Percentiles rank a stretch among this genome's conserved stretches.
Evolutionary conservation across 2,888 invertebrate genomes (phyloP).

Genomic region (Lydus trimaculatus): DNA sequence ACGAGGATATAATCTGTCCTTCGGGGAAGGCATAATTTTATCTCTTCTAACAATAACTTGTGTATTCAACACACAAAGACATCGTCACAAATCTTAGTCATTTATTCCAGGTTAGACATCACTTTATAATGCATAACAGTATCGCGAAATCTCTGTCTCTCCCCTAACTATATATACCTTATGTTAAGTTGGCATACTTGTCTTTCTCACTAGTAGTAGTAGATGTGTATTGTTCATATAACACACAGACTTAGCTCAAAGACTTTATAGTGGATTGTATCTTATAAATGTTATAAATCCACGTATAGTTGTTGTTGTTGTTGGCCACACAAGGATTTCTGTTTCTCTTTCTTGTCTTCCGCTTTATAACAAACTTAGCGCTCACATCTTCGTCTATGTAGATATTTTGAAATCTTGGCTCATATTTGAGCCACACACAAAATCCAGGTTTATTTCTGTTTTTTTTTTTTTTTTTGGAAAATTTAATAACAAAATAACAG

Average conservation of each 20-base stretch:
- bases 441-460: constrained; percentile 9
- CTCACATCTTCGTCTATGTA: constrained; percentile 50
- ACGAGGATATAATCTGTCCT: constrained; percentile 36
- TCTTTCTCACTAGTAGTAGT: constrained; percentile 41
- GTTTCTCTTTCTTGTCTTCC: constrained; percentile 52
- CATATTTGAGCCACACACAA: constrained; percentile 54
- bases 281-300: constrained; percentile 60
- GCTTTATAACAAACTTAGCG: constrained; percentile 57
- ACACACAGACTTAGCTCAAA: constrained; percentile 52
- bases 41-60: constrained; percentile 47
- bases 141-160: constrained; percentile 46
- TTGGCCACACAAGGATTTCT: constrained; percentile 21
- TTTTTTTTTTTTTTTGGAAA: neutral
- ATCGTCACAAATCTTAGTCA: constrained; percentile 56
- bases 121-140: constrained; percentile 51
- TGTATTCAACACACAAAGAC: constrained; percentile 53
- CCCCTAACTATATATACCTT: constrained; percentile 48
- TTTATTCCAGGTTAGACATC: constrained; percentile 57
- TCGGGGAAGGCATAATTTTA: constrained; percentile 41
- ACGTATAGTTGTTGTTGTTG: constrained; percentile 25
- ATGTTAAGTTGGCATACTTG: constrained; percentile 52
- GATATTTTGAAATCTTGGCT: constrained; percentile 36
- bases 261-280: constrained; percentile 60
- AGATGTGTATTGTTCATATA: constrained; percentile 56
- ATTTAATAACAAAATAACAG: neutral